Conservation (phyloP, 2,113 vertebrate species). For the Eulemur rufifrons region DNA sequence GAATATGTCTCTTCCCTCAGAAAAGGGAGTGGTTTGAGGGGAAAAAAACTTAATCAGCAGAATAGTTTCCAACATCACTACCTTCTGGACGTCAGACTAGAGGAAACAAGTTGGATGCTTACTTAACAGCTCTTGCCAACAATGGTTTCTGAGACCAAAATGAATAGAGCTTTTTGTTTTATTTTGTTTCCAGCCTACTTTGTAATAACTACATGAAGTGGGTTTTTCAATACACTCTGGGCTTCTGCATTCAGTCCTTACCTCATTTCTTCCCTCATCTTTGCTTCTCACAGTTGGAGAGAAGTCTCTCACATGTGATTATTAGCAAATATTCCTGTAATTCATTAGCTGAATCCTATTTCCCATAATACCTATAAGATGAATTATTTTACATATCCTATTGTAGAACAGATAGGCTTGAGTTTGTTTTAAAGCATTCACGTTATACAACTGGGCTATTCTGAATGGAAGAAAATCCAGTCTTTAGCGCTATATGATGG, state of each 20-base stretch:
- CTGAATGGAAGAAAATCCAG: neutral
- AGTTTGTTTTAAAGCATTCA: neutral
- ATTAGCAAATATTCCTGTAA: neutral
- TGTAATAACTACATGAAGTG: neutral
- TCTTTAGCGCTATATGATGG: neutral
- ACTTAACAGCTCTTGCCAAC: neutral
- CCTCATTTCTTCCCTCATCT: neutral
- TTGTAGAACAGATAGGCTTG: neutral
- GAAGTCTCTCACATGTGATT: neutral
- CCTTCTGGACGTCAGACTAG: constrained; percentile 6
- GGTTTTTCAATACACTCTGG: neutral
- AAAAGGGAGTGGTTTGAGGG: constrained; percentile 36
- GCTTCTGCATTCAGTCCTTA: neutral
- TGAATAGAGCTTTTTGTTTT: constrained; percentile 32
- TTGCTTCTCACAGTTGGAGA: neutral
- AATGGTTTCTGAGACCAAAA: constrained; percentile 5
- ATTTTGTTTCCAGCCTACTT: constrained; percentile 16
- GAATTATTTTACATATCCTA: constrained; percentile 30
- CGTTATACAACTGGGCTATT: neutral
- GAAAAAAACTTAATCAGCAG: constrained; percentile 37
- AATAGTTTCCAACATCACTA: constrained; percentile 23
- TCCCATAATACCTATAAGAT: neutral
- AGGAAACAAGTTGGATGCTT: constrained; percentile 33
- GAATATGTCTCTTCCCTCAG: constrained; percentile 45
- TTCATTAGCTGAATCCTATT: neutral